These are phyloP conservation scores for Nomada goodeniana DNA, from an alignment of 2,888 invertebrate species.

Conservation along the genomic window DNA sequence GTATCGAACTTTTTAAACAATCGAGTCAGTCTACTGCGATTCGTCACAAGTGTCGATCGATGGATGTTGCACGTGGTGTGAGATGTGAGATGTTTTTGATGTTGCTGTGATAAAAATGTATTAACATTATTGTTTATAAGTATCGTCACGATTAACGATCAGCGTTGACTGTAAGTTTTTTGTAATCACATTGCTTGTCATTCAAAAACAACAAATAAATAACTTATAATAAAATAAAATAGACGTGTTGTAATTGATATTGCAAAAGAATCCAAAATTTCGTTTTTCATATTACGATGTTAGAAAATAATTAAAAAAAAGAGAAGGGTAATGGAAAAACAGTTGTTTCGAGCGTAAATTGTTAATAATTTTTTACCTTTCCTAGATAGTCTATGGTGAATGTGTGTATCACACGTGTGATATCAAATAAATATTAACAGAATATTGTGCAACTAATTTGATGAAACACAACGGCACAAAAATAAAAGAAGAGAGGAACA, in stretches of 20 bases:
- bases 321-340: not conserved
- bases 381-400: conserved; percentile 5
- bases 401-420: not conserved
- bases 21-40: not conserved
- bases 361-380: not conserved
- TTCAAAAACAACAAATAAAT: not conserved
- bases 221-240: conserved; percentile 1
- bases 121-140: not conserved
- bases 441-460: conserved; percentile 10
- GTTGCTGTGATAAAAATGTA: not conserved
- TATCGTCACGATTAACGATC: not conserved
- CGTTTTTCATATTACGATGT: too few species aligned
- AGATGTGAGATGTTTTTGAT: too few species aligned
- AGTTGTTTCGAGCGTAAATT: not conserved
- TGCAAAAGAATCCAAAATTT: too few species aligned
- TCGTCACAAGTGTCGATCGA: not conserved
- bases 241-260: not conserved
- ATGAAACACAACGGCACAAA: not conserved
- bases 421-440: not conserved
- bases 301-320: too few species aligned
- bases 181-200: not conserved
- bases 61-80: not conserved
- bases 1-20: conserved; percentile 17
- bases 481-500: not conserved
- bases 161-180: not conserved